A percentile compares a stretch with the other conserved stretches of the same genome.
Evolutionary conservation across 2,113 vertebrate species (phyloP).

Genomic region (Grammomys dolichurus): DNA sequence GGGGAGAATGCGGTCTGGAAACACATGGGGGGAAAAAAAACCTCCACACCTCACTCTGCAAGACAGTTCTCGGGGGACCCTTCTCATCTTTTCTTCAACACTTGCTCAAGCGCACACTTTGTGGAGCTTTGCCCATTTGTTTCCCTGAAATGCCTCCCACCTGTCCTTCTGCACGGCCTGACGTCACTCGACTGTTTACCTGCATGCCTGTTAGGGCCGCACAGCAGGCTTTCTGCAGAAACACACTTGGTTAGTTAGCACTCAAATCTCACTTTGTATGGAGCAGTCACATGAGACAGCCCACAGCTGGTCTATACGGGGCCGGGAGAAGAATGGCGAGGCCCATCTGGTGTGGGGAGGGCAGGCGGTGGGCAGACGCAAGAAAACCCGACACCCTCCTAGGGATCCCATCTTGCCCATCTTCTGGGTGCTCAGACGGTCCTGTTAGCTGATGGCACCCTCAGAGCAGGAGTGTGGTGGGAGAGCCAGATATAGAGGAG

Average conservation of each 20-base stretch:
- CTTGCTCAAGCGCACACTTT: not conserved
- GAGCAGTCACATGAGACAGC: too few relatives aligned
- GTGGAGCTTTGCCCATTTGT: not conserved
- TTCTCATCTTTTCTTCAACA: not conserved
- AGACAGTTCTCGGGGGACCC: not conserved
- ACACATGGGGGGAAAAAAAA: fast-evolving
- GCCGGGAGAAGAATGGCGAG: fast-evolving
- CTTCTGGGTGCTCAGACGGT: not conserved
- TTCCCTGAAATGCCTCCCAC: too few relatives aligned
- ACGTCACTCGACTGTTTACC: not conserved
- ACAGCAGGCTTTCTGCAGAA: not conserved
- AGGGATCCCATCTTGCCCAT: not conserved
- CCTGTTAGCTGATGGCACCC: not conserved
- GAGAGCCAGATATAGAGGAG: not conserved
- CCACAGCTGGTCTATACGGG: not conserved
- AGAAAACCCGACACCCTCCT: conserved; percentile 60
- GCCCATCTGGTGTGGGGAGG: not conserved
- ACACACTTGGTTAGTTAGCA: not conserved
- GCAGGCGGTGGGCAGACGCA: fast-evolving
- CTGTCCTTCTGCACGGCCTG: not conserved
- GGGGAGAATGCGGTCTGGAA: not conserved
- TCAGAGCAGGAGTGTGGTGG: not conserved
- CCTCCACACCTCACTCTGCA: not conserved
- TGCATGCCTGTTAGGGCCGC: fast-evolving
- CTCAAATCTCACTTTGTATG: fast-evolving